Evolutionary conservation across 2,888 invertebrate genomes (phyloP).

Genomic region (Amphipyra tragopoginis): DNA sequence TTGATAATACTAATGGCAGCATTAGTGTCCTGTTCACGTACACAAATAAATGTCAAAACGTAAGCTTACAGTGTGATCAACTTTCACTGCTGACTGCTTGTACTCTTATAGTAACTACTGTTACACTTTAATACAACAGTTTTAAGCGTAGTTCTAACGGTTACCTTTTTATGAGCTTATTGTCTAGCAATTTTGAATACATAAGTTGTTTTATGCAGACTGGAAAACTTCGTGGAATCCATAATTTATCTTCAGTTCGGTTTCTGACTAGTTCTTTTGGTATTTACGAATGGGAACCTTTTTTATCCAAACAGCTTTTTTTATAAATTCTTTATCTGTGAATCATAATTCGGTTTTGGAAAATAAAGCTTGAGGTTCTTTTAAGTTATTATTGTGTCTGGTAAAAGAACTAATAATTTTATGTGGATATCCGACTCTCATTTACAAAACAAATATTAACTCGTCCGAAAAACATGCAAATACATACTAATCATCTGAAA

Average conservation of each 20-base stretch:
- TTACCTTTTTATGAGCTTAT: background rate
- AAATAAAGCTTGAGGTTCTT: background rate
- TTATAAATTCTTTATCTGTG: conserved; percentile 20
- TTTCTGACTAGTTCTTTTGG: conserved; percentile 13
- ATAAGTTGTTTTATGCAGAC: no score
- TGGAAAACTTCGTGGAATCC: no score
- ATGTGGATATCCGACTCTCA: background rate
- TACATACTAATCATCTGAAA: conserved; percentile 15
- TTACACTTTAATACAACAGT: conserved; percentile 5
- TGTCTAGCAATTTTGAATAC: no score
- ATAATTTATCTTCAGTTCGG: background rate
- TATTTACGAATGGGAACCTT: conserved; percentile 22
- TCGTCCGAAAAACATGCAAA: conserved; percentile 9
- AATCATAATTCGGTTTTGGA: conserved; percentile 17
- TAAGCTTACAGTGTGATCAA: conserved; percentile 67
- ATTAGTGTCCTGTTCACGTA: conserved; percentile 68
- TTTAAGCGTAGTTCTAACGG: background rate
- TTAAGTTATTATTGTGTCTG: background rate
- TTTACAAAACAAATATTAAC: background rate
- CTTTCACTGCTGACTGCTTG: conserved; percentile 77
- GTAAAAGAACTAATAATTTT: background rate
- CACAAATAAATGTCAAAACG: conserved; percentile 72
- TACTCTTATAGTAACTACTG: background rate
- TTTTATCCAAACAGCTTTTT: conserved; percentile 7
- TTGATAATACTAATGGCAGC: conserved; percentile 56